Evolutionary conservation across 2,888 invertebrate species (phyloP), one percentile per base, ranked within the genome.

Genomic region (Myathropa florea): DNA sequence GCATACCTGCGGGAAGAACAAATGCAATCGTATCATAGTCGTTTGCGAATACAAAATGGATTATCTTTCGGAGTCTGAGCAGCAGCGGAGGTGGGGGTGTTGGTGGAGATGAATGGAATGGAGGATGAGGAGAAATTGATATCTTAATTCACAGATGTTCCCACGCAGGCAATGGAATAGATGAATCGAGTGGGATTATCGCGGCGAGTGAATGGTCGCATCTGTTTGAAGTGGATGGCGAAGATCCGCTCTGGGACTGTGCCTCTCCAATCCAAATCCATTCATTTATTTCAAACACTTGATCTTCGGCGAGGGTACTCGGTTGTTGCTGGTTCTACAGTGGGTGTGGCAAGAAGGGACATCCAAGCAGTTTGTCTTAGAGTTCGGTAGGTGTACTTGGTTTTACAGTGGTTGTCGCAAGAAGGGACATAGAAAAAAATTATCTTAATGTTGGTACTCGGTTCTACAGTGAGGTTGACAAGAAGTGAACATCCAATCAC

Each of bases 1-100:
- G 91, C 99, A 99, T 0, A 98, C 96, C 95, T 95, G 91, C 1
- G 90, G 90, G 60, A 59, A 26, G 72, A 77, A 82, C 30, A 65
- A 4, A 63, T 46, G 46, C 46, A 46, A 4, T 46, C 46, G 46
- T 18, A 7, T 46, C 18, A 33, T 33, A 18, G 18, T 18, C 18
- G 18, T 18, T 18, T 46, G 46, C 46, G 18, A 46, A 46, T 46
- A 18, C 46, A 46, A 46, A 46, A 18, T 46, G 46, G 46, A 46
- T 46, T 46, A 46, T 46, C 46, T 46, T 46, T 46, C 46, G 1
- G 33, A 28, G 28, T 28, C 28, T 4, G 28, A 28, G 28, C 6
- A 28, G 9, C 28, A 6, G 4, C 18, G 39, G 39, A n/a, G n/a
- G 46, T 18, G 46, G 46, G n/a, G 46, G 46, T 1, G 46, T 14